Conservation (phyloP, 2,113 vertebrate genomes). For the Hoplias malabaricus region DNA sequence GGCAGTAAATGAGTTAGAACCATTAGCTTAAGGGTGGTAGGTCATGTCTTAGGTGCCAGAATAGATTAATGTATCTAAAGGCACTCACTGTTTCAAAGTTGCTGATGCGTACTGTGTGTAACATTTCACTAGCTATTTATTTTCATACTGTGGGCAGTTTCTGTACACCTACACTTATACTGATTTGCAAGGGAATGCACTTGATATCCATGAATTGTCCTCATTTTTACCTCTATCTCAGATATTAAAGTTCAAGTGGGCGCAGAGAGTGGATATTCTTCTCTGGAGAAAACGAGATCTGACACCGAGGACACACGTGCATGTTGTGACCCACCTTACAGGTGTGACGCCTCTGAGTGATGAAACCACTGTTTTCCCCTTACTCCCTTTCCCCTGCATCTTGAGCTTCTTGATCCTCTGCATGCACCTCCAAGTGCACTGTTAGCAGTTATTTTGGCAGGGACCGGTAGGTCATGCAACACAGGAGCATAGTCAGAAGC, state of each 20-base stretch:
- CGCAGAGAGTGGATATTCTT: slow-evolving; percentile 43
- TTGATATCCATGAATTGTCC: background rate
- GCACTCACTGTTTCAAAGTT: background rate
- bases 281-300: slow-evolving; percentile 39
- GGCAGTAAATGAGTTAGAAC: too few species aligned
- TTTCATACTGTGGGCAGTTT: background rate
- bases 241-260: slow-evolving; percentile 4
- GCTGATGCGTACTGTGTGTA: background rate
- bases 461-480: too few species aligned
- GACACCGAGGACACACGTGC: slow-evolving; percentile 6
- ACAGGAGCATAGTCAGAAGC: too few species aligned
- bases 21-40: too few species aligned
- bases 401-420: too few species aligned
- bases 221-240: slow-evolving; percentile 16
- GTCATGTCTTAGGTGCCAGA: background rate
- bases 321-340: slow-evolving; percentile 14
- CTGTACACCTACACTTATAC: background rate
- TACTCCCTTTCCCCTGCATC: background rate
- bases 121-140: background rate
- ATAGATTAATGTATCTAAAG: background rate
- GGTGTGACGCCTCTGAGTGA: slow-evolving; percentile 17
- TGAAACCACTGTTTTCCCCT: too few species aligned
- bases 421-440: too few species aligned
- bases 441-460: too few species aligned
- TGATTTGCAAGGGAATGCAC: background rate